Evolutionary conservation across 2,888 invertebrate genomes (phyloP), one percentile per base, ranked within the genome.

Genomic region (Andrena haemorrhoa): DNA sequence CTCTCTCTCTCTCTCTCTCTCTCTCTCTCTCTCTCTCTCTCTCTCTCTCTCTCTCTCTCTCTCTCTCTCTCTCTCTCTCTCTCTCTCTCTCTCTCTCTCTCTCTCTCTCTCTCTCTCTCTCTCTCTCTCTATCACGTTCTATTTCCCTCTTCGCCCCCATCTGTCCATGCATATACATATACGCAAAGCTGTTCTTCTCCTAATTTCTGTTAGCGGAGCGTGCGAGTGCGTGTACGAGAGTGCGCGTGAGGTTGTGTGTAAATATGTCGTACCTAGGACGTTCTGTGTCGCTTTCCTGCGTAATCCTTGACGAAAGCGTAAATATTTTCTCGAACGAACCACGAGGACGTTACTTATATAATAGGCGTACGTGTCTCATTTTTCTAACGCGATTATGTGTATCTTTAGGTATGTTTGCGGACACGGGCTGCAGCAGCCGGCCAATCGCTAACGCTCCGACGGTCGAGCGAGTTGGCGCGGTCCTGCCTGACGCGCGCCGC

Each of bases 161-260:
- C 47, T 12, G 10, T 26, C 47, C 33, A 66, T 47, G 31, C 29
- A n/a, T 33, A 70, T 71, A 71, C 66, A 60, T 60, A 72, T n/a
- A 68, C 31, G 31, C 47, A 12, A 68, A 56, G 35, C 26, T 31
- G 51, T 16, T 5, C 6, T 7, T 12, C 53, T 26, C 1, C 2
- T 26, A 41, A 41, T 41, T 51, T 23, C 26, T 12, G 58, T 53
- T 53, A 31, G 41, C 8, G 51, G 51, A 56, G 33, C 71, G 71
- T 53, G 69, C 23, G 76, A 56, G 64, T 51, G 84, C 68, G 81
- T 69, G 75, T 75, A 33, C 58, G 78, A 65, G 73, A 79, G 69
- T 56, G 68, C 65, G 71, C 71, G 72, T 75, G 74, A 73, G 68
- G 51, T 79, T 78, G 64, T 71, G 69, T 83, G 88, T 87, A 87